Conservation (phyloP, 2,797 vertebrate species). For the Peromyscus attwateri region DNA sequence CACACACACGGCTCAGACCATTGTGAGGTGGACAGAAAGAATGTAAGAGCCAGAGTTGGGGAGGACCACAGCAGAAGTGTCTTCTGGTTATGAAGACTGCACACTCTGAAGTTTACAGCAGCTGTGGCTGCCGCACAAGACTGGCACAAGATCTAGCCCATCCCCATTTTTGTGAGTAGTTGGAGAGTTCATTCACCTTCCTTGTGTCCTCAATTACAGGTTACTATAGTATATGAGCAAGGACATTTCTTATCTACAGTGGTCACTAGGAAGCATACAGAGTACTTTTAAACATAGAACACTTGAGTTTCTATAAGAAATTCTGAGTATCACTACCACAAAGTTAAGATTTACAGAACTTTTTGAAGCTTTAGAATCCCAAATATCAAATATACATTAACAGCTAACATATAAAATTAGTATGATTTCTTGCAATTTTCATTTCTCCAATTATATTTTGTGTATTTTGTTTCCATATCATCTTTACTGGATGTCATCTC, state of each 20-base stretch:
- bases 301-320: conserved; percentile 44
- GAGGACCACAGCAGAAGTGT: too few species aligned
- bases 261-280: conserved; percentile 25
- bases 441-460: conserved; percentile 62
- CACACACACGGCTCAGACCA: neutral
- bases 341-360: conserved; percentile 44
- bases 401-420: conserved; percentile 9
- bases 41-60: neutral
- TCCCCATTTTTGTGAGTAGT: neutral
- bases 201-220: conserved; percentile 32
- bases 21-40: neutral
- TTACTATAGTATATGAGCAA: neutral
- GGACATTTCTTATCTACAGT: neutral
- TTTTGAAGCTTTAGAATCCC: conserved; percentile 57
- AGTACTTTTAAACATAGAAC: conserved; percentile 32
- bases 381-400: conserved; percentile 23
- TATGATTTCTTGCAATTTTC: conserved; percentile 30
- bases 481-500: conserved; percentile 7
- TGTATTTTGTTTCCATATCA: conserved; percentile 45
- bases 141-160: neutral
- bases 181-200: conserved; percentile 22
- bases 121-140: neutral
- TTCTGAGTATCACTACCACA: conserved; percentile 36
- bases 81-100: neutral
- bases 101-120: neutral